These are phyloP conservation scores for Daboia siamensis DNA, from an alignment of 2,113 vertebrate species.

Conservation along the genomic window DNA sequence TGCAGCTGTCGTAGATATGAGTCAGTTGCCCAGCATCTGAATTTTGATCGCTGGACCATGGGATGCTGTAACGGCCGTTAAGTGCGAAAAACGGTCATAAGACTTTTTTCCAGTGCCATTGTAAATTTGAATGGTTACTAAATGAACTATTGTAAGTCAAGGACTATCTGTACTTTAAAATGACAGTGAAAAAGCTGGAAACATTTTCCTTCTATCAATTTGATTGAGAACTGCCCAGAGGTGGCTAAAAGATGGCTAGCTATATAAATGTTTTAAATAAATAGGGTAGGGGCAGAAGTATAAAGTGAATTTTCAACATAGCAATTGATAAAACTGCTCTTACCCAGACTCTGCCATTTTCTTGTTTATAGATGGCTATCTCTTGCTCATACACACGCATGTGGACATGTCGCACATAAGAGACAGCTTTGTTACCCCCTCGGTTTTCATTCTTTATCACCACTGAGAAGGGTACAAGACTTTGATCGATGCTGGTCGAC, in stretches of 20 bases:
- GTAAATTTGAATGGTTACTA: no score
- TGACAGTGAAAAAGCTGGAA: neutral
- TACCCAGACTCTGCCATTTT: conserved; percentile 73
- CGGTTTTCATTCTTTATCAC: conserved; percentile 76
- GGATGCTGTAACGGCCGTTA: no score
- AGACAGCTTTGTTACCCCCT: conserved; percentile 67
- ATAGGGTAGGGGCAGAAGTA: neutral
- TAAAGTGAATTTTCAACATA: neutral
- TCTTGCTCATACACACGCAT: conserved; percentile 60
- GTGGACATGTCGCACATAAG: conserved; percentile 67
- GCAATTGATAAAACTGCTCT: conserved; percentile 24
- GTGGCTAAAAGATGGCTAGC: neutral
- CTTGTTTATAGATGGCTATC: conserved; percentile 68
- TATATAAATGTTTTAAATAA: no score
- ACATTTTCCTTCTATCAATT: neutral
- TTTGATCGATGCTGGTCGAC: conserved; percentile 48
- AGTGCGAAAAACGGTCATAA: no score
- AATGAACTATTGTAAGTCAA: no score
- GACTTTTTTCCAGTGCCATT: no score
- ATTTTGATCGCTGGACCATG: no score
- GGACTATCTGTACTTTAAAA: neutral
- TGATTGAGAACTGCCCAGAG: neutral
- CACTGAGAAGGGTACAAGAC: conserved; percentile 71
- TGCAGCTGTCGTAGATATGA: no score
- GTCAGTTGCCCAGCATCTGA: no score